phyloP scores from a whole-genome alignment of 2,888 invertebrate species.

The Apeira syringaria region DNA sequence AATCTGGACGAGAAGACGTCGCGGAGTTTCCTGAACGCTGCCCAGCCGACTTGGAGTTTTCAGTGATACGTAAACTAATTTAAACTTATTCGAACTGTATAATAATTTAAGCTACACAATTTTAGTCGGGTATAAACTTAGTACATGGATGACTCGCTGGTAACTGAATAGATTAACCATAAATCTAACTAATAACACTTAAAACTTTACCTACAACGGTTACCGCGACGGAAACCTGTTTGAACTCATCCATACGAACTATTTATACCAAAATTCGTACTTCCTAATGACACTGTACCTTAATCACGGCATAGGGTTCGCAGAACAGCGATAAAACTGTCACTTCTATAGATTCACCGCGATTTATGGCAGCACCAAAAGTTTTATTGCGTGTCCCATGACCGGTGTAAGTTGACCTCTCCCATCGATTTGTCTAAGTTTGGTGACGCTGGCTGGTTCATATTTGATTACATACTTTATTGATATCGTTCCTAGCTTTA shows the following conservation, averaged over 20 bases:
- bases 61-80: too few relatives aligned
- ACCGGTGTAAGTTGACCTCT: conserved; percentile 12
- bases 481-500: too few relatives aligned
- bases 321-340: conserved; percentile 30
- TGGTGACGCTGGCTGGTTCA: neutral
- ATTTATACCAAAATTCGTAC: conserved; percentile 12
- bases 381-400: conserved; percentile 23
- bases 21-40: too few relatives aligned
- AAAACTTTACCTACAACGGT: conserved; percentile 1
- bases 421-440: conserved; percentile 3
- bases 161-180: too few relatives aligned
- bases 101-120: too few relatives aligned
- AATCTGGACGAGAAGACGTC: too few relatives aligned
- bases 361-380: conserved; percentile 29
- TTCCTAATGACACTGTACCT: conserved; percentile 18
- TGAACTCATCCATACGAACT: conserved; percentile 8
- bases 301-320: conserved; percentile 25
- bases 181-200: neutral
- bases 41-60: too few relatives aligned
- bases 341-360: conserved; percentile 28
- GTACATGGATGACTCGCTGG: too few relatives aligned
- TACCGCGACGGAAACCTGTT: conserved; percentile 18
- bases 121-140: too few relatives aligned
- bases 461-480: neutral
- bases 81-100: too few relatives aligned